phyloP scores from a whole-genome alignment of 1,140 invertebrate genomes.

The Pinna nobilis region DNA sequence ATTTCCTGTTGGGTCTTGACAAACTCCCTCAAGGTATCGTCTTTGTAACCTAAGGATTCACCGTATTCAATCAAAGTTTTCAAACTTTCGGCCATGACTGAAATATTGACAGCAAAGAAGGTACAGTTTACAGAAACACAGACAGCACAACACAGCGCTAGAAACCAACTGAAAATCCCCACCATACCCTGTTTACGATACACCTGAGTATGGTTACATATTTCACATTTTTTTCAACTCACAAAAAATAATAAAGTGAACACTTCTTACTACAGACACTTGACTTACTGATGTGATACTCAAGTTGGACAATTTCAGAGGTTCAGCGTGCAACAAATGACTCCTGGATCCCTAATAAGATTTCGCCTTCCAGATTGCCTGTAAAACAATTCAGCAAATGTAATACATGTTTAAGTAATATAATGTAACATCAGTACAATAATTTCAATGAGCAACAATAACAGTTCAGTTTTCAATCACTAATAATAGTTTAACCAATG shows the following conservation, averaged over 20 bases:
- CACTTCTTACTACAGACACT: background rate
- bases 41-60: conserved; percentile 2
- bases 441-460: too few species aligned
- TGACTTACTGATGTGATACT: background rate
- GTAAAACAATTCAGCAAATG: background rate
- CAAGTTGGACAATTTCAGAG: background rate
- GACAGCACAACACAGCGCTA: background rate
- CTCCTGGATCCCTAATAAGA: background rate
- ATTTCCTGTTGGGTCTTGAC: conserved; percentile 11
- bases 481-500: too few species aligned
- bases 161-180: background rate
- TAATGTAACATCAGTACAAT: too few species aligned
- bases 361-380: background rate
- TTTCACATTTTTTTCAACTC: background rate
- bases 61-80: background rate
- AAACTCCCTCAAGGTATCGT: background rate
- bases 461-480: too few species aligned
- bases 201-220: background rate
- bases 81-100: background rate
- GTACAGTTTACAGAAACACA: background rate
- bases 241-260: background rate
- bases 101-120: too few species aligned
- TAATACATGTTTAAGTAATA: too few species aligned
- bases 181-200: background rate
- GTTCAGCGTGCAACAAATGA: background rate